Percentiles rank a stretch among this genome's conserved stretches.
Evolutionary conservation across 2,113 vertebrate genomes (phyloP).

Genomic region (Perognathus longimembris): DNA sequence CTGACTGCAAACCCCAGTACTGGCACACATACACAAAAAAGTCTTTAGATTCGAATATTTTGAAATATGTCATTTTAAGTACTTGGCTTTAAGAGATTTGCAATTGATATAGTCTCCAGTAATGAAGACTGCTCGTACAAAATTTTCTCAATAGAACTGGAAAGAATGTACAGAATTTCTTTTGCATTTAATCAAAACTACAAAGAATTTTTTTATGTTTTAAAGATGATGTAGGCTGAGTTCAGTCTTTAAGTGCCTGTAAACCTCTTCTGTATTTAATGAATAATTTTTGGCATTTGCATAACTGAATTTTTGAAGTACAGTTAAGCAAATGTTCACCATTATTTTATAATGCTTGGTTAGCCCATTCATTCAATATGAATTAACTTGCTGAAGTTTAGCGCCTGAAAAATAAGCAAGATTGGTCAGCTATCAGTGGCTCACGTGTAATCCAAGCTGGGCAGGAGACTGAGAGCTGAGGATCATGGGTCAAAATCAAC

Average conservation of each 20-base stretch:
- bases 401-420: slow-evolving; percentile 87
- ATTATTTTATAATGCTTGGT: slow-evolving; percentile 72
- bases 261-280: slow-evolving; percentile 73
- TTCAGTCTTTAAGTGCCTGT: slow-evolving; percentile 67
- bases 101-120: slow-evolving; percentile 46
- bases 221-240: slow-evolving; percentile 52
- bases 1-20: no score
- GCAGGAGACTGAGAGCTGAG: no score
- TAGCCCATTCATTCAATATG: slow-evolving; percentile 83
- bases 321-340: slow-evolving; percentile 74
- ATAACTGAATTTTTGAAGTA: slow-evolving; percentile 78
- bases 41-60: slow-evolving; percentile 54
- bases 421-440: slow-evolving; percentile 60
- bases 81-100: slow-evolving; percentile 26
- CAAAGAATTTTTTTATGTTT: slow-evolving; percentile 63
- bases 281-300: slow-evolving; percentile 77
- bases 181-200: slow-evolving; percentile 50
- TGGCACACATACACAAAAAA: no score
- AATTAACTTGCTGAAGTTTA: slow-evolving; percentile 85
- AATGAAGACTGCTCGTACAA: neutral
- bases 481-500: no score
- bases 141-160: slow-evolving; percentile 36
- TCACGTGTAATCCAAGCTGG: no score
- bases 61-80: slow-evolving; percentile 43
- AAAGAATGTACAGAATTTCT: slow-evolving; percentile 67